Base-by-base conservation (phyloP, 2,113 vertebrate species). In the Cephalopholis sonnerati region DNA sequence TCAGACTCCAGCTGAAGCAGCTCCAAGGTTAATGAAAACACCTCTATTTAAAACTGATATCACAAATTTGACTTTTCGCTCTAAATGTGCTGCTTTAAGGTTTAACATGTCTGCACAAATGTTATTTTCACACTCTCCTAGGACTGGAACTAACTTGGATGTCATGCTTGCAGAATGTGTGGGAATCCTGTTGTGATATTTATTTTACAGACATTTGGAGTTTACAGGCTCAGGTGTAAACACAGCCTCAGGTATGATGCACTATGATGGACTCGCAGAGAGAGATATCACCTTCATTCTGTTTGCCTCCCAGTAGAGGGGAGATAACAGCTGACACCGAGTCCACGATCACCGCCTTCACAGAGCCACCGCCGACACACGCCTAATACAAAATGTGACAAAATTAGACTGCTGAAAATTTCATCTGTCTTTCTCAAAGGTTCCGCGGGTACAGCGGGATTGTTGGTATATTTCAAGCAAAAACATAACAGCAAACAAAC, bases 301-400 rank as follows among this genome's bases (percentile, higher is more conserved):
- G 97, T 86, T 93, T 97, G 78, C 96, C 95, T 18, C 98, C 98
- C 92, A 99, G 93, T 66, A 98, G 90, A 0, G 96, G 96, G 74
- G 94, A 93, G 58, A 99, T 86, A 73, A 99, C 96, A 0, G 98
- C 96, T 0, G 97, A 96, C 73, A 97, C 96, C 0, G 98, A 99
- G 93, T 99, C 98, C n/a, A 99, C 90, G 22, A 99, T 85, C 82
- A 99, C 85, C 0, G 95, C 80, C 92, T 96, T 98, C n/a, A 97
- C 88, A 0, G 95, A 95, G 18, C 94, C 94, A 0, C 81, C 24
- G 41, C 95, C 93, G 18, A 89, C 86, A 8, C 91, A 46, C 0
- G 87, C 94, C 94, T 96, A 3, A 32, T 12, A 4, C 22, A 22
- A 84, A 59, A 86, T 15, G 57, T 25, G 79, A 89, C 71, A 75